Evolutionary conservation across 92 coral and sea anemone genomes (phyloP), one percentile per base, ranked within the genome.

Genomic region (Metridium senile): DNA sequence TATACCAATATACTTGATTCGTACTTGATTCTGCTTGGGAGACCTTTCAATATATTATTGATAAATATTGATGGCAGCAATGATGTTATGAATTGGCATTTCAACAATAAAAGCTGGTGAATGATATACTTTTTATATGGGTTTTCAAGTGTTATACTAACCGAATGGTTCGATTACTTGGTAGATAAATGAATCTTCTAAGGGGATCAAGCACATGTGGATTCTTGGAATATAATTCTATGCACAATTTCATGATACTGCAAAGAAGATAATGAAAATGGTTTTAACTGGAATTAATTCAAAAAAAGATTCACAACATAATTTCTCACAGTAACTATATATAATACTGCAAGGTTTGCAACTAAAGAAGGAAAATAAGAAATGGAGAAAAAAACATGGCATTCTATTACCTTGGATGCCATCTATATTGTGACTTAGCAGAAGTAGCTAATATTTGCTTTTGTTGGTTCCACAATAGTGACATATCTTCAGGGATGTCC

Each of bases 401-500:
- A n/a, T 45, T 45, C 51, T 45, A 45, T 45, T 39, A 76, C 81
- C 33, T 76, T 2, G 81, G 81, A 22, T 76, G 81, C 75, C 81
- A 65, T 7, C 81, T 32, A 26, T 76, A 76, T 11, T 33, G 33
- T 9, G 26, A 62, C 20, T n/a, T 23, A 4, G 30, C 21, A 1
- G 3, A 20, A 29, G 27, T 35, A 26, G 33, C 21, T 0, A 76
- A 20, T 69, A 61, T 76, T 28, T 76, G 61, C 21, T 0, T 23
- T 19, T 65, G 81, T 43, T 76, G 31, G 1, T 76, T 59, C 81
- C 81, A 76, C 0, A 76, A 58, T 3, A 17, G 1, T 19, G 21
- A 4, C 74, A 69, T 69, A 45, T 69, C 59, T 26, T 69, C 74
- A 20, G 74, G 74, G 20, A 64, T 74, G 34, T 33, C 67, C 0